These are phyloP conservation scores for Apostichopus californicus DNA, from an alignment of 35 echinoderm and acorn worm species.

Conservation along the genomic window DNA sequence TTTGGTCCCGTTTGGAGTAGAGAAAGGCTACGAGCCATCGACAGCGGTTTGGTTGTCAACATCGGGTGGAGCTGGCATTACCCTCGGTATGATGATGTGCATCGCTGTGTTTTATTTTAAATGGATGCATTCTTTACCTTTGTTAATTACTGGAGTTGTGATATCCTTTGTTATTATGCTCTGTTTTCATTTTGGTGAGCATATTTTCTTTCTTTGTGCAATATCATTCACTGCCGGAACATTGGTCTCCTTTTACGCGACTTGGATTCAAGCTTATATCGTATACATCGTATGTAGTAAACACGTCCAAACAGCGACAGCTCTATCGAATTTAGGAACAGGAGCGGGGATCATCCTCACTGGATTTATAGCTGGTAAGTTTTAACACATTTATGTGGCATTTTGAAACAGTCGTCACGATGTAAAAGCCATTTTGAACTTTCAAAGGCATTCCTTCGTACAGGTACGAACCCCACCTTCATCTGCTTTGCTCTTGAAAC, in stretches of 20 bases:
- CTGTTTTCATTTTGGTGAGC: not conserved
- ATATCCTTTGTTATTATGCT: not conserved
- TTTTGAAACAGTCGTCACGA: too few relatives aligned
- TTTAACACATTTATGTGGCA: too few relatives aligned
- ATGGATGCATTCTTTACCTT: not conserved
- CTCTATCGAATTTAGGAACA: not conserved
- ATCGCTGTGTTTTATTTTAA: conserved; percentile 12
- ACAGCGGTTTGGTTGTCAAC: not conserved
- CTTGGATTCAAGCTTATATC: not conserved
- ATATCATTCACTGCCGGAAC: not conserved
- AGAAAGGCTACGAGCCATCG: not conserved
- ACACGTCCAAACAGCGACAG: not conserved
- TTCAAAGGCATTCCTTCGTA: too few relatives aligned
- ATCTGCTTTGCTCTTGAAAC: too few relatives aligned
- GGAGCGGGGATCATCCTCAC: not conserved
- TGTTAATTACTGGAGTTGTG: not conserved
- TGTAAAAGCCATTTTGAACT: too few relatives aligned
- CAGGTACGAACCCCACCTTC: too few relatives aligned
- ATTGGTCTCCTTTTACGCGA: not conserved
- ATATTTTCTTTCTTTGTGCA: not conserved
- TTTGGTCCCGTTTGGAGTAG: not conserved
- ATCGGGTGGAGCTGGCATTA: conserved; percentile 2
- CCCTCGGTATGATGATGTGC: not conserved
- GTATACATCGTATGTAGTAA: not conserved
- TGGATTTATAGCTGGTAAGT: not conserved